These are phyloP conservation scores for Temnothorax curvispinosus DNA, from an alignment of 1,140 invertebrate genomes.

Conservation along the genomic window DNA sequence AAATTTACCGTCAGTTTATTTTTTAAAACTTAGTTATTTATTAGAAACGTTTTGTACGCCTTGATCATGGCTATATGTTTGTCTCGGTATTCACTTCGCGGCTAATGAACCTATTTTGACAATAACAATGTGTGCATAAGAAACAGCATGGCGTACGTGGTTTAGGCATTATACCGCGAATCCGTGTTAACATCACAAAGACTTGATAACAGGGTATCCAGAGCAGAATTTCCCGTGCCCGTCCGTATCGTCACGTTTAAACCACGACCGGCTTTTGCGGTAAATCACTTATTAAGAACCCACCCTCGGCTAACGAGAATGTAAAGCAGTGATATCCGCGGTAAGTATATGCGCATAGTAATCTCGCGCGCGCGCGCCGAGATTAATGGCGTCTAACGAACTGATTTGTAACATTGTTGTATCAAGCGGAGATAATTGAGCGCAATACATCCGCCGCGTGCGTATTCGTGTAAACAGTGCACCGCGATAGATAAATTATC, in stretches of 20 bases:
- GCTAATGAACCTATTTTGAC: slow-evolving; percentile 48
- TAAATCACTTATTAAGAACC: slow-evolving; percentile 55
- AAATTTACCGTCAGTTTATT: not conserved
- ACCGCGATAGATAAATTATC: slow-evolving; percentile 56
- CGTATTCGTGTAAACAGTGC: slow-evolving; percentile 49
- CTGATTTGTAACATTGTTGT: slow-evolving; percentile 63
- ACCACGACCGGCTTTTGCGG: not conserved
- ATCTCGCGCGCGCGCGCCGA: slow-evolving; percentile 4
- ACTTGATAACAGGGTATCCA: slow-evolving; percentile 14
- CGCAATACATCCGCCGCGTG: slow-evolving; percentile 35
- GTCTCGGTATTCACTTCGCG: not conserved
- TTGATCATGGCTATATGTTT: not conserved
- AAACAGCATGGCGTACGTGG: not conserved
- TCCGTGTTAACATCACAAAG: slow-evolving; percentile 39
- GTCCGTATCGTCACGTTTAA: slow-evolving; percentile 8
- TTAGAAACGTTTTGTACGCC: not conserved
- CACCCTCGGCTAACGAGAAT: slow-evolving; percentile 43
- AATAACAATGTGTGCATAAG: slow-evolving; percentile 4
- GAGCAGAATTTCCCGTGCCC: not conserved
- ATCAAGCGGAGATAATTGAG: slow-evolving; percentile 57
- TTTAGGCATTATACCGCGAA: not conserved
- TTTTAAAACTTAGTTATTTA: not conserved
- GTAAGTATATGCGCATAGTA: slow-evolving; percentile 56
- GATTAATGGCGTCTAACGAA: slow-evolving; percentile 59
- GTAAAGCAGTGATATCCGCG: slow-evolving; percentile 45